Evolutionary conservation across 2,888 invertebrate species (phyloP).

Genomic region (Salticus scenicus): DNA sequence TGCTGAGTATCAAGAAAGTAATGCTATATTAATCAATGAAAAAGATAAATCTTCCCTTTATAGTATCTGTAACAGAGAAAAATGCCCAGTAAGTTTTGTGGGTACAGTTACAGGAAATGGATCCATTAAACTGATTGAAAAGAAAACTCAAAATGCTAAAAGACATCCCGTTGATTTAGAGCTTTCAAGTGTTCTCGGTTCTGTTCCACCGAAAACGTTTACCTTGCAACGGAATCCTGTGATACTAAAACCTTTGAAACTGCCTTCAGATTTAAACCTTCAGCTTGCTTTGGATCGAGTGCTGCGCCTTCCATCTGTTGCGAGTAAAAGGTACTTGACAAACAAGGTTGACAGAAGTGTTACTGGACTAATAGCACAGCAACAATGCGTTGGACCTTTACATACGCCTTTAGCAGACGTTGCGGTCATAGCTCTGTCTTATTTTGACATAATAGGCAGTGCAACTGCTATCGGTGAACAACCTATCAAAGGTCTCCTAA

Average conservation of each 20-base stretch:
- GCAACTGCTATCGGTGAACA: constrained; percentile 98
- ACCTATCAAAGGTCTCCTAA: constrained; percentile 92
- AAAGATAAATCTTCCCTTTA: constrained; percentile 81
- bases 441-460: constrained; percentile 87
- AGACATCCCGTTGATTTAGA: constrained; percentile 90
- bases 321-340: constrained; percentile 95
- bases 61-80: constrained; percentile 87
- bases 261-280: constrained; percentile 81
- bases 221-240: constrained; percentile 79
- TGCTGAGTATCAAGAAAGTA: constrained; percentile 97
- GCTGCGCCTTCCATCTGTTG: constrained; percentile 88
- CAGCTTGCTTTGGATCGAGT: constrained; percentile 85
- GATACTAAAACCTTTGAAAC: constrained; percentile 77
- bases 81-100: constrained; percentile 94
- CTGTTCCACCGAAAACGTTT: constrained; percentile 87
- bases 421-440: constrained; percentile 88
- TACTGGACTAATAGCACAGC: constrained; percentile 92
- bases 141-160: constrained; percentile 26
- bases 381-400: constrained; percentile 97
- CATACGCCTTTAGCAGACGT: constrained; percentile 97
- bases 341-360: constrained; percentile 82
- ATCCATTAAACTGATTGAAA: constrained; percentile 77
- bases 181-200: constrained; percentile 90
- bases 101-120: constrained; percentile 93
- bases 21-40: constrained; percentile 88